Evolutionary conservation across 2,888 invertebrate genomes (phyloP).

Genomic region (Mythimna lalbum): DNA sequence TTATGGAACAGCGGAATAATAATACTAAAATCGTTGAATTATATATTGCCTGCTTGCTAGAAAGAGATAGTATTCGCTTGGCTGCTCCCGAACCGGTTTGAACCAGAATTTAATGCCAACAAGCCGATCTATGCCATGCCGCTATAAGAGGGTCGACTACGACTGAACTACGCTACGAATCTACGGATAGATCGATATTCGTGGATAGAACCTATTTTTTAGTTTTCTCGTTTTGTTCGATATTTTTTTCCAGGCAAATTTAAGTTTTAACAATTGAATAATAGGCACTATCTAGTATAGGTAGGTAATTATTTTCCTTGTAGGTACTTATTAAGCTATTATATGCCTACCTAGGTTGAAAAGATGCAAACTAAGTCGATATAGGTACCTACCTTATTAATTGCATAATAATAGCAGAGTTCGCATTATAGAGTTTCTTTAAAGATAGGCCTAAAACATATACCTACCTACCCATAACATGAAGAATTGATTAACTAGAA

Average conservation of each 20-base stretch:
- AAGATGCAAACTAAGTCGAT: no score
- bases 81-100: constrained; percentile 52
- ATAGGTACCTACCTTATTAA: no score
- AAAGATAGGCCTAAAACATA: no score
- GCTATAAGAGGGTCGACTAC: constrained; percentile 9
- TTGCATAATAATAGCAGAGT: no score
- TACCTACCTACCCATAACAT: no score
- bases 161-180: not conserved
- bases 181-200: no score
- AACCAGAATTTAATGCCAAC: constrained; percentile 17
- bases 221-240: constrained; percentile 15
- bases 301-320: no score
- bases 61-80: constrained; percentile 41
- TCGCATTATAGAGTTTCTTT: no score
- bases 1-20: constrained; percentile 30
- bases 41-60: constrained; percentile 11
- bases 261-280: no score
- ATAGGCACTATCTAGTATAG: no score
- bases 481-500: not conserved
- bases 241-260: not conserved
- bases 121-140: constrained; percentile 11
- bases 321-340: no score
- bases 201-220: constrained; percentile 16
- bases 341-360: no score
- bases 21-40: constrained; percentile 36